Evolutionary conservation across 2,888 invertebrate genomes (phyloP).

Genomic region (Drosophila mimica): DNA sequence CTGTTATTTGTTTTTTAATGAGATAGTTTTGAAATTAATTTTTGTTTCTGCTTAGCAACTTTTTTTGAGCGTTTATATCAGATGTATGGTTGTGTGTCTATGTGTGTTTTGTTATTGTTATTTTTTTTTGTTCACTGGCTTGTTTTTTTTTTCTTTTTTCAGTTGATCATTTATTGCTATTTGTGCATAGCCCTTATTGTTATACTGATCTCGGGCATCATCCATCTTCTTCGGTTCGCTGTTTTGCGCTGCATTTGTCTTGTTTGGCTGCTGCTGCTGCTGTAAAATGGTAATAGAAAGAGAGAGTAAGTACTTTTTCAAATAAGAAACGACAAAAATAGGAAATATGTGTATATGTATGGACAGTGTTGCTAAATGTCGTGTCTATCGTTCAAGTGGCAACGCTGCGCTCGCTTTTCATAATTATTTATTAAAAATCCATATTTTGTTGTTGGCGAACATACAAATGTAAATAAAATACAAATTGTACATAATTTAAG

Average conservation of each 20-base stretch:
- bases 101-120: conserved; percentile 77
- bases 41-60: conserved; percentile 16
- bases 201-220: conserved; percentile 44
- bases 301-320: conserved; percentile 9
- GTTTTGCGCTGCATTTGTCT: conserved; percentile 63
- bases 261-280: conserved; percentile 33
- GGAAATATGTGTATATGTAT: conserved; percentile 25
- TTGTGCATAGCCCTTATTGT: conserved; percentile 48
- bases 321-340: conserved; percentile 39
- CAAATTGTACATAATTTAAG: neutral
- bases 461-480: neutral
- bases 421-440: neutral
- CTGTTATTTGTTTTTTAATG: conserved; percentile 6
- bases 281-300: conserved; percentile 16
- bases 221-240: conserved; percentile 60
- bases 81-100: conserved; percentile 85
- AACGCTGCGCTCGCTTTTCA: conserved; percentile 27
- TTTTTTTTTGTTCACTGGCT: conserved; percentile 50
- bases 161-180: conserved; percentile 46
- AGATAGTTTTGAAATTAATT: neutral
- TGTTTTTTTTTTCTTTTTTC: conserved; percentile 8
- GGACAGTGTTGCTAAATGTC: conserved; percentile 41
- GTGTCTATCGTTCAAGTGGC: conserved; percentile 36
- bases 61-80: conserved; percentile 85
- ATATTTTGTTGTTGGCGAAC: neutral